These are phyloP conservation scores for Orchestia grillus DNA, from an alignment of 1,140 invertebrate species.

Conservation along the genomic window DNA sequence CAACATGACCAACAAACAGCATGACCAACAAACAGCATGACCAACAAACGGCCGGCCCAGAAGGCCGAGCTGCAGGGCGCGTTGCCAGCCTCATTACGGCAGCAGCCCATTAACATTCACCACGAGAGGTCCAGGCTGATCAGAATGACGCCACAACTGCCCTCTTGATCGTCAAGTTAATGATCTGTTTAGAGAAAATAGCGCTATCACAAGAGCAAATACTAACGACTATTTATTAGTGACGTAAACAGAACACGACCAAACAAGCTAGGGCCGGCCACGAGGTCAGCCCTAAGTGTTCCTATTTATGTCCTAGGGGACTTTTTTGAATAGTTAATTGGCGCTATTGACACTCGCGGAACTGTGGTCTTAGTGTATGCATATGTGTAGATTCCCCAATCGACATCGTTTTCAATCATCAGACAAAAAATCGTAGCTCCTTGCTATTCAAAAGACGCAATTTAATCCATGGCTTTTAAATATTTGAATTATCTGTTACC, in stretches of 20 bases:
- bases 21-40: neutral
- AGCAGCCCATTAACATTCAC: constrained; percentile 8
- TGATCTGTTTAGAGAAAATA: constrained; percentile 48
- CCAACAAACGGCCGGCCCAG: neutral
- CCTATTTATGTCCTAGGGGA: neutral
- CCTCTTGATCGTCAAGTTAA: constrained; percentile 11
- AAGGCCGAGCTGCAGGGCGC: neutral
- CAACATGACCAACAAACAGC: neutral
- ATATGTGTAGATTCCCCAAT: neutral
- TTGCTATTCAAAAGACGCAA: no score
- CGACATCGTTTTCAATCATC: neutral
- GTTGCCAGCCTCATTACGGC: neutral
- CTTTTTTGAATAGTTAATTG: neutral
- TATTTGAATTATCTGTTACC: no score
- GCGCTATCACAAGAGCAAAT: constrained; percentile 24
- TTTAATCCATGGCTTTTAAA: no score
- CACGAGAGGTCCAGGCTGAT: neutral
- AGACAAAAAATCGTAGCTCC: neutral
- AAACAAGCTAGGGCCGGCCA: neutral
- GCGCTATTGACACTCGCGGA: neutral
- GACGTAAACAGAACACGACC: neutral
- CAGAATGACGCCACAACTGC: neutral
- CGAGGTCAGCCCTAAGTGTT: neutral
- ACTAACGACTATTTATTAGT: constrained; percentile 26
- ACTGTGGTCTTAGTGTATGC: neutral